Evolutionary conservation across 2,797 vertebrate genomes (phyloP).

Genomic region (Buceros bicornis): DNA sequence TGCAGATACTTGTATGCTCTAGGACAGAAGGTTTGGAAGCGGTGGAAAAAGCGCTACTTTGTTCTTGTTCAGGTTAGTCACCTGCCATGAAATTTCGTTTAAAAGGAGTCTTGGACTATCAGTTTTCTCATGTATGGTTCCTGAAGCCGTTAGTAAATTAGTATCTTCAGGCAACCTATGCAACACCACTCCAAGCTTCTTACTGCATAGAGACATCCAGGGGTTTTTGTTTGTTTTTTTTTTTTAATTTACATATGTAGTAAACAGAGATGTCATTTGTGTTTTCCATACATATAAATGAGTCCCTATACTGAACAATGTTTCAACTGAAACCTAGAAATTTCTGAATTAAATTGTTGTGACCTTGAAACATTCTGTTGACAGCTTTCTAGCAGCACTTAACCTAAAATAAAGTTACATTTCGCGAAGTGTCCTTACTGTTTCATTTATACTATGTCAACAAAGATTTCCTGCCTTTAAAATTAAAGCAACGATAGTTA

Average conservation of each 20-base stretch:
- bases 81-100: background rate
- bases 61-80: slow-evolving; percentile 94
- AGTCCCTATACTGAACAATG: background rate
- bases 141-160: background rate
- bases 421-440: background rate
- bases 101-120: background rate
- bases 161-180: background rate
- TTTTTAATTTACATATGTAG: background rate
- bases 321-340: background rate
- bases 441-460: background rate
- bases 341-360: background rate
- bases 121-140: background rate
- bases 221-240: background rate
- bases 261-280: background rate
- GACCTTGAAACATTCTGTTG: background rate
- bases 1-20: slow-evolving; percentile 91
- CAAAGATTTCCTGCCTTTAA: background rate
- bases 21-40: slow-evolving; percentile 96
- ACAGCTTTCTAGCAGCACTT: background rate
- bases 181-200: background rate
- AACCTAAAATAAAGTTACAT: background rate
- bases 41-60: slow-evolving; percentile 96
- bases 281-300: background rate
- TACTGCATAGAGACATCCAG: background rate
- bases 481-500: background rate